Base-by-base conservation (phyloP, 1,140 invertebrate genomes). In the Prorops nasuta region DNA sequence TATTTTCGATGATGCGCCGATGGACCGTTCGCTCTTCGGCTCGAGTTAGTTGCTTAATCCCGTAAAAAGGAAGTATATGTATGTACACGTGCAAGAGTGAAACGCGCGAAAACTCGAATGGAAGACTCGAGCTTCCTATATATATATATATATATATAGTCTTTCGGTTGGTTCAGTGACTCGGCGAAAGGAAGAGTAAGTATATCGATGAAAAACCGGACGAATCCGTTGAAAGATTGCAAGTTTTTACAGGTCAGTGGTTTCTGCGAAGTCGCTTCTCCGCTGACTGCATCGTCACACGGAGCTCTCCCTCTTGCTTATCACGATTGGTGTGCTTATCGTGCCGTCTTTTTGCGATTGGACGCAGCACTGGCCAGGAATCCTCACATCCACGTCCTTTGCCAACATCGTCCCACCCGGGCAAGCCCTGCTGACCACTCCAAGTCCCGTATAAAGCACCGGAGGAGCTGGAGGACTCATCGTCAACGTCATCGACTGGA, bases 221-320 rank as follows among this genome's bases (percentile, higher is more conserved):
- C n/a, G n/a, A n/a, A n/a, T n/a, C n/a, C n/a, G n/a, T n/a, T n/a
- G n/a, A n/a, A n/a, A n/a, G n/a, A n/a, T n/a, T n/a, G n/a, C n/a
- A n/a, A n/a, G n/a, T n/a, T 6, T 28, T 28, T 28, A 28, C 4
- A 28, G 24, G 10, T 28, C 24, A 10, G 24, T 28, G 24, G 24
- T 28, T 28, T 28, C 24, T 6, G 24, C 24, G 24, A 28, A 10
- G 24, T 28, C 24, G 24, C 4, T 28, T 10, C 24, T 28, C 24
- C 4, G 4, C 10, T 28, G 24, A n/a, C 20, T 54, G 35, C 12
- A 47, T 40, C 58, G 73, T 78, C 76, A 78, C 67, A 78, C 76
- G 37, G 76, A 78, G 60, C 76, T 78, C 44, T 78, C 76, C 38
- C 76, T 60, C 50, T 78, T 78, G n/a, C 71, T 66, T 51, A 75